phyloP scores from a whole-genome alignment of 2,797 vertebrate species.

The Odontamblyopus lacepedii region DNA sequence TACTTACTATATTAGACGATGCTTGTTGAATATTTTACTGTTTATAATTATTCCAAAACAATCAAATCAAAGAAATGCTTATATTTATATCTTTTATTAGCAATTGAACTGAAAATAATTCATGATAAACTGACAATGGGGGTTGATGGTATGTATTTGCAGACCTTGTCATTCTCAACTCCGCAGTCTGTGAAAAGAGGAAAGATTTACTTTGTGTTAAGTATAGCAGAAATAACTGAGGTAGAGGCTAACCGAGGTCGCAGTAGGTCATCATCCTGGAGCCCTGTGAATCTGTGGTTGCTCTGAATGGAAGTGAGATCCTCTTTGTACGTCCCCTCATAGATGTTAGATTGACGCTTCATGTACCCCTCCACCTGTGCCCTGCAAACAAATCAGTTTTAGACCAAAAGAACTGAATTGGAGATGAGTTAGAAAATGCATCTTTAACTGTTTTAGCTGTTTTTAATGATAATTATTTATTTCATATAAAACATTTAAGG shows the following conservation, averaged over 20 bases:
- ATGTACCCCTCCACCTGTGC: constrained; percentile 57
- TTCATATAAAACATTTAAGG: too few relatives aligned
- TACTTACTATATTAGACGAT: not conserved
- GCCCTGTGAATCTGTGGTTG: constrained; percentile 64
- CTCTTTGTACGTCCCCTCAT: constrained; percentile 73
- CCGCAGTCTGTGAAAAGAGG: constrained; percentile 46
- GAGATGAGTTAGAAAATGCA: too few relatives aligned
- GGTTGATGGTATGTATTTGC: not conserved
- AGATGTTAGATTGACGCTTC: constrained; percentile 73
- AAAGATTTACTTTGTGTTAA: constrained; percentile 9
- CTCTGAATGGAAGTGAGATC: constrained; percentile 73
- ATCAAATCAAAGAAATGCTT: not conserved
- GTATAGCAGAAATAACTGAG: not conserved
- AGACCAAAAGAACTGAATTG: not conserved
- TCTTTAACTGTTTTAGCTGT: too few relatives aligned
- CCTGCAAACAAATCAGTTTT: constrained; percentile 36
- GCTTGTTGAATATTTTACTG: not conserved
- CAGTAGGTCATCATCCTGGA: constrained; percentile 28
- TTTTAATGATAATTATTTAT: too few relatives aligned
- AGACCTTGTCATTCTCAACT: constrained; percentile 27
- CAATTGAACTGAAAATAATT: constrained; percentile 11
- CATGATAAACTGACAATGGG: constrained; percentile 16
- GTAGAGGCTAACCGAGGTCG: constrained; percentile 46
- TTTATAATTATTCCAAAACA: not conserved
- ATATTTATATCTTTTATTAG: constrained; percentile 48